A percentile compares a stretch with the other conserved stretches of the same genome.
phyloP scores from a whole-genome alignment of 2,888 invertebrate species.

The Machimus atricapillus region DNA sequence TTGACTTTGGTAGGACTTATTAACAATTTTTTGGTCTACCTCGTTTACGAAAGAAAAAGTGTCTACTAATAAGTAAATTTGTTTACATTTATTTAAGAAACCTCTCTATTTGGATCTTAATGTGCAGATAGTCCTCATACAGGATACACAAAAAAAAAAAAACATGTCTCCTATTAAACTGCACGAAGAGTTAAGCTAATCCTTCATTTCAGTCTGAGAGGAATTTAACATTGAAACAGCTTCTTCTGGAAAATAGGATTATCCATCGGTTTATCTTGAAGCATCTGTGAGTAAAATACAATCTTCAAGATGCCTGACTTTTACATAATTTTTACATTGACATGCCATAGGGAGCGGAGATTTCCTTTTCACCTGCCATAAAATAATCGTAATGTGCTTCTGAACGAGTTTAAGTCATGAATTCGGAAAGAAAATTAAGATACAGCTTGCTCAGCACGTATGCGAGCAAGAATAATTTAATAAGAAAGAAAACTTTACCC shows the following conservation, averaged over 20 bases:
- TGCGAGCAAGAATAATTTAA: neutral
- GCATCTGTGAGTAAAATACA: neutral
- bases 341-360: neutral
- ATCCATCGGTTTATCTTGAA: neutral
- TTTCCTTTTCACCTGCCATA: neutral
- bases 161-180: neutral
- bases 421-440: neutral
- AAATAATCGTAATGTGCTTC: neutral
- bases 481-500: neutral
- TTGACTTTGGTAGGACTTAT: neutral
- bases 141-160: too few relatives aligned
- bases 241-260: neutral
- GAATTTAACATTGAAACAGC: neutral
- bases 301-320: neutral
- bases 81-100: neutral
- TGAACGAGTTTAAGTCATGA: neutral
- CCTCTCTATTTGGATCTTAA: too few relatives aligned
- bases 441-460: neutral
- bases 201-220: neutral
- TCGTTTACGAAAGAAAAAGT: neutral
- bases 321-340: neutral
- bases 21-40: neutral
- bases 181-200: neutral
- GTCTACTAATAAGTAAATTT: neutral
- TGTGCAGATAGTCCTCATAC: too few relatives aligned